A percentile compares a stretch with the other conserved stretches of the same genome.
Evolutionary conservation across 2,888 invertebrate species (phyloP).

Genomic region (Parnassius apollo): DNA sequence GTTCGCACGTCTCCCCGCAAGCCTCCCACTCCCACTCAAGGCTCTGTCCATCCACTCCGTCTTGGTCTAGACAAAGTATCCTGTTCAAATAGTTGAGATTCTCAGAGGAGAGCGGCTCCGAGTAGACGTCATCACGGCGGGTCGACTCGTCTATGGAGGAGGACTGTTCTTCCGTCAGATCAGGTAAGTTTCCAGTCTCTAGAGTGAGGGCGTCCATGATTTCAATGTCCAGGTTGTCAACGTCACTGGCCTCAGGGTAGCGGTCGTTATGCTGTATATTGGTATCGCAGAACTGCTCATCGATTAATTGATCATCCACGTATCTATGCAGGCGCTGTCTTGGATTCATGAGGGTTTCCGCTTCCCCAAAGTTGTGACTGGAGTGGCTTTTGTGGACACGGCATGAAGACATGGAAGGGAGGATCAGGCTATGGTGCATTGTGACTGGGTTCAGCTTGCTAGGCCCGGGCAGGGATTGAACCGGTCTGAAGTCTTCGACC

Average conservation of each 20-base stretch:
- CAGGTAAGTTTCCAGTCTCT: slow-evolving; percentile 64
- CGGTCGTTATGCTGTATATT: slow-evolving; percentile 71
- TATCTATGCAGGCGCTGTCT: slow-evolving; percentile 39
- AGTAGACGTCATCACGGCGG: slow-evolving; percentile 58
- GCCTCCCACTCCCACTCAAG: slow-evolving; percentile 60
- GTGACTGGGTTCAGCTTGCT: slow-evolving; percentile 28
- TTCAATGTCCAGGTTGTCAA: slow-evolving; percentile 63
- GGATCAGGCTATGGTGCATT: slow-evolving; percentile 57
- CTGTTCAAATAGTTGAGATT: slow-evolving; percentile 60
- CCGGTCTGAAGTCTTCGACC: slow-evolving; percentile 27
- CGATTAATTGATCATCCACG: slow-evolving; percentile 29
- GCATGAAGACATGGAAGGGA: slow-evolving; percentile 36
- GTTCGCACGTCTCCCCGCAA: slow-evolving; percentile 60
- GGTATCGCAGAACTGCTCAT: slow-evolving; percentile 55
- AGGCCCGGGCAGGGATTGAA: slow-evolving; percentile 17
- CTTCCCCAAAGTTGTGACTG: slow-evolving; percentile 48
- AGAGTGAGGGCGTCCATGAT: slow-evolving; percentile 64
- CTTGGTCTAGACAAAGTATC: slow-evolving; percentile 54
- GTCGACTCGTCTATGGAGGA: slow-evolving; percentile 67
- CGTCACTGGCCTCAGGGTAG: slow-evolving; percentile 67
- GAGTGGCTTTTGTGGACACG: slow-evolving; percentile 53
- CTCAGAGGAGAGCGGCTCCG: slow-evolving; percentile 52
- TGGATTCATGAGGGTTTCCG: slow-evolving; percentile 33
- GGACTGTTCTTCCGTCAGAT: slow-evolving; percentile 65
- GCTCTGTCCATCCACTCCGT: slow-evolving; percentile 48